Evolutionary conservation across 2,113 vertebrate species (phyloP).

Genomic region (Crypturellus undulatus): DNA sequence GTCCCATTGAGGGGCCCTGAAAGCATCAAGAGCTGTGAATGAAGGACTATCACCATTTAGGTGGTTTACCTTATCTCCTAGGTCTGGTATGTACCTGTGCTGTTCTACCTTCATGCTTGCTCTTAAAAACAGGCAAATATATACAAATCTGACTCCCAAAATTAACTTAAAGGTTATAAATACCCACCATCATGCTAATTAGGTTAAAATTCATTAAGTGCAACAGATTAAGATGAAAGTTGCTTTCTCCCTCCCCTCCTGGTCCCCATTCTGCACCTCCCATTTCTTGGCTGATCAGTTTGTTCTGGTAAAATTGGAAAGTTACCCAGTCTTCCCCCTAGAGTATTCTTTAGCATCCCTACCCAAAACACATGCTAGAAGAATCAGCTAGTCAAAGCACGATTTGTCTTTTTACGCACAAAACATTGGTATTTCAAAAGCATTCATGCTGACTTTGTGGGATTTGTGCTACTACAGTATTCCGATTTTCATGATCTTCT

Average conservation of each 20-base stretch:
- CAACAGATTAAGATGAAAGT: background rate
- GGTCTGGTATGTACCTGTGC: background rate
- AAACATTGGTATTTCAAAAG: background rate
- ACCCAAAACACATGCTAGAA: background rate
- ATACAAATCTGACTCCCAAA: background rate
- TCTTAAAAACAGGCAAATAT: background rate
- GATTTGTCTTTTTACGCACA: background rate
- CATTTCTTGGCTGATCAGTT: slow-evolving; percentile 22
- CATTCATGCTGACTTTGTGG: slow-evolving; percentile 11
- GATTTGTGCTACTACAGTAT: background rate
- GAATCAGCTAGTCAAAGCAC: slow-evolving; percentile 8
- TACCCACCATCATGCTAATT: background rate
- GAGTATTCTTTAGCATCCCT: slow-evolving; percentile 31
- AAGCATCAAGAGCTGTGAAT: background rate
- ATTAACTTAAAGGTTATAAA: background rate
- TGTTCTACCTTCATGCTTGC: background rate
- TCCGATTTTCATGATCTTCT: background rate
- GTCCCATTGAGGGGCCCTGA: background rate
- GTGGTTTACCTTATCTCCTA: background rate
- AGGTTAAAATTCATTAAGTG: background rate
- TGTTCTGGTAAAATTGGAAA: slow-evolving; percentile 11
- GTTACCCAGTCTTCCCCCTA: background rate
- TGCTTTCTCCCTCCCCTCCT: background rate
- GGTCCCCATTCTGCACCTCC: background rate
- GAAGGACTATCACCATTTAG: background rate